Percentiles rank a stretch among this genome's conserved stretches.
Evolutionary conservation across 37 sponge, comb jelly and placozoan species (phyloP).

Genomic region (Oopsacas minuta): DNA sequence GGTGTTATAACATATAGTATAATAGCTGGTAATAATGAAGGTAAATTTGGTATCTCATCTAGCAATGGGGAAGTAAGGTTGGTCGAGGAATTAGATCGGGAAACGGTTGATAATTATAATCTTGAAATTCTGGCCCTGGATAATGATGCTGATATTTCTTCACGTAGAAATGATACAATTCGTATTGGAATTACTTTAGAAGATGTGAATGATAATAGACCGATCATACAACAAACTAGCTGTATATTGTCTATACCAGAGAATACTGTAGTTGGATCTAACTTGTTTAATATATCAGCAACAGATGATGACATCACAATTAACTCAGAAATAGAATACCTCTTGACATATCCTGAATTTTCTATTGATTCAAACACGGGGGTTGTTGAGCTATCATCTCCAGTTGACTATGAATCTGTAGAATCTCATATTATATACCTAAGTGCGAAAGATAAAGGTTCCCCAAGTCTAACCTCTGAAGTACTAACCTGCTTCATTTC

Average conservation of each 20-base stretch:
- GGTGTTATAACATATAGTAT: conserved; percentile 6
- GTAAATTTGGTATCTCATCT: background rate
- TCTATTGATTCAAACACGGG: background rate
- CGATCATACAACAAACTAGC: background rate
- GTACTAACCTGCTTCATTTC: background rate
- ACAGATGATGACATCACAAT: background rate
- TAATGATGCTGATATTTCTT: background rate
- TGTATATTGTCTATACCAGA: background rate
- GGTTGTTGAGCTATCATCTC: background rate
- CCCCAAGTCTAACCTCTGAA: background rate
- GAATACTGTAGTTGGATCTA: background rate
- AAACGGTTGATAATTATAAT: background rate
- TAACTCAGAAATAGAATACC: background rate
- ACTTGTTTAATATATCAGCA: background rate
- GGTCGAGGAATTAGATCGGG: conserved; percentile 12
- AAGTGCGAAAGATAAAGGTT: background rate
- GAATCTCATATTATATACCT: background rate
- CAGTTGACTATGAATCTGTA: background rate
- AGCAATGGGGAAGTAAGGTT: background rate
- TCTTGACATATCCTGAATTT: background rate
- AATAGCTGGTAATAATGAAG: background rate
- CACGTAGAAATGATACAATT: background rate
- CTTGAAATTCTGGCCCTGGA: conserved; percentile 15
- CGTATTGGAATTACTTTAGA: background rate
- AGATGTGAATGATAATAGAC: conserved; percentile 21